Base-by-base conservation (phyloP, 1,140 invertebrate species). In the Mesaphorura yosii region DNA sequence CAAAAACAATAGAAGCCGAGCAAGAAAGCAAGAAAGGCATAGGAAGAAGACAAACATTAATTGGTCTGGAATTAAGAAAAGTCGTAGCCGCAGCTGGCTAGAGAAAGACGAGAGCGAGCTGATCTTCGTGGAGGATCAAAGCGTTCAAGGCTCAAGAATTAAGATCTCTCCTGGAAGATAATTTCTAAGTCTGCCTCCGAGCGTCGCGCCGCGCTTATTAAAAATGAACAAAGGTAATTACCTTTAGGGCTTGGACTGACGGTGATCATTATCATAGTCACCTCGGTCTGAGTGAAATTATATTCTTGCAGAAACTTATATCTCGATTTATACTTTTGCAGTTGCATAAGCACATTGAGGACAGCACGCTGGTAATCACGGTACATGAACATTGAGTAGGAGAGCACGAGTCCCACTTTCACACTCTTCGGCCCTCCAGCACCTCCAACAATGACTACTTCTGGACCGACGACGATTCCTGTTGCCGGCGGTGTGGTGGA, bases 221-320 rank as follows among this genome's bases (percentile, higher is more conserved):
- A n/a, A n/a, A n/a, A n/a, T 34, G 10, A 34, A 40, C 15, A 10
- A 4, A 6, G 37, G 28, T 53, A 75, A 76, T 79, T 69, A 84
- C 82, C 81, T 76, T 79, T 84, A 10, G 83, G 83, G 71, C 79
- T 83, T 7, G 83, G 83, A 39, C 80, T 82, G 19, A 86, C 69
- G 47, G 75, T 76, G 76, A 83, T 80, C 73, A 81, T 77, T 37
- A 76, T 74, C 53, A 72, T 75, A 59, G 75, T 75, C 25, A 84
- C 78, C 58, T 81, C 75, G 34, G 69, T 67, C 28, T 73, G 72
- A 15, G 74, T 75, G 59, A 82, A 81, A 25, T 71, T 70, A 65
- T 78, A 81, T 55, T 77, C 74, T 63, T 78, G 74, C 29, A 81
- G 65, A 66, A 81, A 82, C 54, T 72, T 73, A 51, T 78, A 71